These are phyloP conservation scores for Alloscopus bannaensis DNA, from an alignment of 2,888 invertebrate species.

Conservation along the genomic window DNA sequence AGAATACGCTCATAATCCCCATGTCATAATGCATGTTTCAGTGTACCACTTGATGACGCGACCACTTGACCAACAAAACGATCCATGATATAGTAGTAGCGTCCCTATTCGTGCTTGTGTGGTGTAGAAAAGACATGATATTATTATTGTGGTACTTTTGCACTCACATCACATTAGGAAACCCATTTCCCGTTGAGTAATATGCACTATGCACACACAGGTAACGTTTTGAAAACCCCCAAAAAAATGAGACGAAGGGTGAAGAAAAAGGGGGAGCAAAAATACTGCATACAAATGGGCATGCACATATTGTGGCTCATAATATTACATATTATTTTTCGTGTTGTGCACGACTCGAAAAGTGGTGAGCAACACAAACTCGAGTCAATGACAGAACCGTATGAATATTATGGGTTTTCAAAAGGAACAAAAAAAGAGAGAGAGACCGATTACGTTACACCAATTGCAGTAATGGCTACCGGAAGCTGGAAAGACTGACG, in stretches of 20 bases:
- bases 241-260: background rate
- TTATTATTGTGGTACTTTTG: conserved; percentile 2
- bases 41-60: conserved; percentile 17
- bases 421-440: conserved; percentile 4
- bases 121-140: too few relatives aligned
- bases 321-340: too few relatives aligned
- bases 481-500: conserved; percentile 62
- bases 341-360: too few relatives aligned
- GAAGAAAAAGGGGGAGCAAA: too few relatives aligned
- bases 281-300: too few relatives aligned
- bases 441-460: conserved; percentile 10
- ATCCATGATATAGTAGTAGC: background rate
- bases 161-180: conserved; percentile 27
- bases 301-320: too few relatives aligned
- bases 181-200: conserved; percentile 44
- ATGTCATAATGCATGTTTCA: too few relatives aligned
- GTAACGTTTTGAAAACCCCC: background rate
- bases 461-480: conserved; percentile 63
- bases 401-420: conserved; percentile 5
- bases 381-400: too few relatives aligned
- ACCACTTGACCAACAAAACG: conserved; percentile 18
- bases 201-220: background rate
- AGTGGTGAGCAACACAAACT: too few relatives aligned
- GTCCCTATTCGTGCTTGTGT: conserved; percentile 7
- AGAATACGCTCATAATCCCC: too few relatives aligned